Base-by-base conservation (phyloP, 2,888 invertebrate genomes). In the Agonopterix arenella region DNA sequence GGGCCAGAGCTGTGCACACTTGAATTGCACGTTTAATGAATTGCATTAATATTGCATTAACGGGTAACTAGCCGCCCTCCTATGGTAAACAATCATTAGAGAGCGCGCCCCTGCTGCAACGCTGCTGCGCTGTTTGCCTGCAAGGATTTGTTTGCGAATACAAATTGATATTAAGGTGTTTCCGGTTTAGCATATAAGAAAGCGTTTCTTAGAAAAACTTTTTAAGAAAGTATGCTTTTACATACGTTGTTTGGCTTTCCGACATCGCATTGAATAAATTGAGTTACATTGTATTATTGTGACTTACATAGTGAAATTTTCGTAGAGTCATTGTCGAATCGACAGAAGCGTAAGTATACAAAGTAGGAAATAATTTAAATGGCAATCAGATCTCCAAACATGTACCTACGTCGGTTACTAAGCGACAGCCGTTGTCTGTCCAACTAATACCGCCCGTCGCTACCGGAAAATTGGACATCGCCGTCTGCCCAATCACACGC, bases 1-100 rank as follows among this genome's bases (percentile, higher is more conserved):
- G 13, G 46, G 47, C 42, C 62, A 66, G 71, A 68, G 68, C 66
- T 55, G 66, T 62, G 64, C 67, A 66, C 71, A 73, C 80, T 84
- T 76, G 75, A 84, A 79, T 76, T 80, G 84, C 76, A 78, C 72
- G 85, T 80, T 84, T 89, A 90, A 90, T 89, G 89, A 90, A 89
- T 88, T 89, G 86, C 88, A 89, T 90, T 89, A 89, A 90, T 90
- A 89, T 89, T 89, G 80, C 80, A 90, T 90, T 89, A 89, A 75
- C 75, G 76, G 73, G 81, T 80, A 81, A 84, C 82, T 83, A 80
- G 81, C 80, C 72, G 62, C 73, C 77, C 80, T 58, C 70, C 80
- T 63, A 69, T 64, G 57, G 84, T 79, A 84, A 88, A 89, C 88
- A 89, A 84, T 86, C 85, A 86, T 89, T 89, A 88, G 69, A 66